Base-by-base conservation (phyloP, 37 sponge, comb jelly and placozoan genomes). In the Geodia barretti region DNA sequence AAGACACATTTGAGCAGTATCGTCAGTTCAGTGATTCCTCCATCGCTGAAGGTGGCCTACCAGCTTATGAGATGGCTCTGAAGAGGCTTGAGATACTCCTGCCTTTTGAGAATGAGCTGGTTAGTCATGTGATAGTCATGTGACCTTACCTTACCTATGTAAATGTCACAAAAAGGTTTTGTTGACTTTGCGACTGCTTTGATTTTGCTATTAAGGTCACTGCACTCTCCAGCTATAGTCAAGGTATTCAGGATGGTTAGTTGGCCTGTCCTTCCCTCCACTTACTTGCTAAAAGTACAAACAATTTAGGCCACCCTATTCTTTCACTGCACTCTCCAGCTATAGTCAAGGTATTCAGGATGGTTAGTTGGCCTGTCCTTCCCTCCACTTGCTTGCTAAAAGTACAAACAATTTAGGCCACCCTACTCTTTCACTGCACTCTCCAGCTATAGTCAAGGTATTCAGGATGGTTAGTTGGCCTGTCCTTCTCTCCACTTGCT, bases 41-140 rank as follows among this genome's bases (percentile, higher is more conserved):
- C 1, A 64, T 74, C 26, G 69, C 47, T 28, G 89, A 85, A 23
- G 68, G 70, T 19, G 59, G 60, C 47, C 20, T 83, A 20, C 86
- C 83, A 20, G 54, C 47, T 3, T 88, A 82, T 62, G 38, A 21
- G 29, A 34, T 23, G n/a, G 93, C 93, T 41, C 35, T 62, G 58
- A 82, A 85, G 73, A 88, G 58, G 62, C 58, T 88, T 20, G 81
- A 93, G 39, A 67, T 68, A 8, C 32, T 83, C 23, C 68, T 75
- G 8, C 84, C 70, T 14, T 92, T 75, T 92, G 93, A 88, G 40
- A 31, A 76, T 0, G 26, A 74, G 24, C 60, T 93, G 83, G 86
- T 89, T 23, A 71, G 79, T 3, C n/a, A 7, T 2, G 33, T 7
- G 3, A 64, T 42, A 39, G 3, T 43, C 19, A n/a, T 47, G 54